Conservation (phyloP, 1,140 invertebrate genomes). For the Ceratoteleas bidentatus region DNA sequence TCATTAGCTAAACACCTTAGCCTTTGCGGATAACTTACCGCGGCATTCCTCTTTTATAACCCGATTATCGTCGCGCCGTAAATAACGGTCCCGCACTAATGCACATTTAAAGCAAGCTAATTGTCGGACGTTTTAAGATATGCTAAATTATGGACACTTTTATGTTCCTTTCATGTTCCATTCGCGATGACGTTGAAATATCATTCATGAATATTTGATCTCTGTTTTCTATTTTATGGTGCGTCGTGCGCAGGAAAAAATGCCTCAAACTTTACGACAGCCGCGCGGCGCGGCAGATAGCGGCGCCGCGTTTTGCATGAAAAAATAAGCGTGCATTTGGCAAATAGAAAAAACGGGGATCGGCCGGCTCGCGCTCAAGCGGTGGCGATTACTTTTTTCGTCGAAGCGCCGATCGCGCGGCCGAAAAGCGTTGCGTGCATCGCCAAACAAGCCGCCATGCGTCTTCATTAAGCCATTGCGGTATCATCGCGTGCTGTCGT, state of each 20-base stretch:
- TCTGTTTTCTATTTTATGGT: constrained; percentile 34
- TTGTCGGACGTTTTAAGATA: constrained; percentile 36
- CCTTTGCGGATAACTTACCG: constrained; percentile 12
- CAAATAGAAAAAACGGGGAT: neutral
- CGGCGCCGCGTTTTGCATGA: neutral
- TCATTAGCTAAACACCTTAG: constrained; percentile 29
- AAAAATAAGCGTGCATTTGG: too few relatives aligned
- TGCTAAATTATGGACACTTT: constrained; percentile 48
- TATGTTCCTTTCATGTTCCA: constrained; percentile 43
- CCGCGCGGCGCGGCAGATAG: constrained; percentile 1
- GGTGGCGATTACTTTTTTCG: constrained; percentile 24
- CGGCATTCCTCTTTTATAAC: constrained; percentile 10
- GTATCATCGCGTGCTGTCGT: constrained; percentile 69
- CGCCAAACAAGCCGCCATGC: constrained; percentile 64
- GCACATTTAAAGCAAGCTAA: constrained; percentile 24
- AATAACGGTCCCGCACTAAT: constrained; percentile 10
- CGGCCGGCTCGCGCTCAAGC: constrained; percentile 8
- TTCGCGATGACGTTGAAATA: constrained; percentile 36
- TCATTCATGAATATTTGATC: constrained; percentile 50
- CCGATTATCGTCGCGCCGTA: constrained; percentile 16
- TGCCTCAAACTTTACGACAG: constrained; percentile 37
- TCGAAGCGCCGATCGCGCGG: neutral
- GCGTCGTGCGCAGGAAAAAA: constrained; percentile 20
- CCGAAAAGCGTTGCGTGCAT: constrained; percentile 59
- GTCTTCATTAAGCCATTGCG: constrained; percentile 70